These are phyloP conservation scores for Hydraecia micacea DNA, from an alignment of 2,888 invertebrate species.

Conservation along the genomic window DNA sequence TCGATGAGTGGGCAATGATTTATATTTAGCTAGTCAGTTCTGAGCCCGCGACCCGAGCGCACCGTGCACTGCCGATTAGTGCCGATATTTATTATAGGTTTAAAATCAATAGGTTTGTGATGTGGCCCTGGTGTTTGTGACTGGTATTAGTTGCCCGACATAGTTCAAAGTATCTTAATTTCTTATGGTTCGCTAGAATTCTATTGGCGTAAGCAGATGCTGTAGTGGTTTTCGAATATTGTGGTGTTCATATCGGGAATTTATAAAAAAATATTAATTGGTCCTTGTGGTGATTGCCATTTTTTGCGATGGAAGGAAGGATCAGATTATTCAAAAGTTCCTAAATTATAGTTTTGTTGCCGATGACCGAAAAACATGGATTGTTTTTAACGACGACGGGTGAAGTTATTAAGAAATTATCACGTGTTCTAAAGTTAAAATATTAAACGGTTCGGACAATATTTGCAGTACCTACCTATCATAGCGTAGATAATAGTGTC, in stretches of 20 bases:
- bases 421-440: neutral
- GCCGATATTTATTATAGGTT: constrained; percentile 36
- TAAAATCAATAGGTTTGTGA: constrained; percentile 34
- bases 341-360: neutral
- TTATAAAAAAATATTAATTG: neutral
- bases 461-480: constrained; percentile 10
- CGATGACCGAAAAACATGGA: neutral
- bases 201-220: neutral
- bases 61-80: constrained; percentile 21
- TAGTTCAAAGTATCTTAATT: neutral
- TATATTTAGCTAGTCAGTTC: constrained; percentile 63
- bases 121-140: constrained; percentile 45
- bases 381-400: too few species aligned
- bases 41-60: constrained; percentile 53
- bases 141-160: neutral
- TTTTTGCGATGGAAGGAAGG: neutral
- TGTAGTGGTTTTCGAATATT: neutral
- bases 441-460: constrained; percentile 26
- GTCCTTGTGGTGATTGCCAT: neutral
- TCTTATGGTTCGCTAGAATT: neutral
- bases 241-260: neutral
- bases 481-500: constrained; percentile 18
- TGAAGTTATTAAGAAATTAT: neutral
- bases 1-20: constrained; percentile 50
- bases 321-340: neutral